Conservation (phyloP, 2,113 vertebrate genomes). For the Mus musculus region GRCm39 chr1:155508001-155508500, state of each 20-base stretch:
- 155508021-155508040: not conserved
- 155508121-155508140: not conserved
- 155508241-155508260: not conserved
- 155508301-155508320: not conserved
- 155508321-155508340: not conserved
- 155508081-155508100: not conserved
- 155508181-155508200: not conserved
- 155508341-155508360: not conserved
- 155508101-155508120: not conserved
- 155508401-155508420: not conserved
- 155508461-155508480: constrained; percentile 13
- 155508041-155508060: not conserved
- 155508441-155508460: not conserved
- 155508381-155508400: constrained; percentile 1
- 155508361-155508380: not conserved
- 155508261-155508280: not conserved
- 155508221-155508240: not conserved
- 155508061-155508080: not conserved
- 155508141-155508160: not conserved
- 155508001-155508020: not conserved
- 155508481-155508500: not conserved
- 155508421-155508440: constrained; percentile 4
- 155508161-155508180: not conserved
- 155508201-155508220: not conserved
- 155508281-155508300: not conserved